Evolutionary conservation across 1,140 invertebrate species (phyloP).

Genomic region (Bombus cullumanus): DNA sequence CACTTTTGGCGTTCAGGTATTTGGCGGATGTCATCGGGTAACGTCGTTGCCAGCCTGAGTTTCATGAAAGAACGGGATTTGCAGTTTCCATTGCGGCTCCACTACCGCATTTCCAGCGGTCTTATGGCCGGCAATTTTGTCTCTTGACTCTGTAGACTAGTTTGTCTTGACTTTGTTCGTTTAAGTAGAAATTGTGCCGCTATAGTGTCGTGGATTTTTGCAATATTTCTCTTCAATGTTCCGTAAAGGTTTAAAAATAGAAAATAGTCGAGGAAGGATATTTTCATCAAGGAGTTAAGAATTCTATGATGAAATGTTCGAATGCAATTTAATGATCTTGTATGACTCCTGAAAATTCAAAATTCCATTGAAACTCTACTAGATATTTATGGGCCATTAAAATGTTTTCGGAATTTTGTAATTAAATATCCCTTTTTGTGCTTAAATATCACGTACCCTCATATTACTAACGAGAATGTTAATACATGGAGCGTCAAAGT

Average conservation of each 20-base stretch:
- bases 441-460: no score
- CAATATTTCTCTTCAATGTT: neutral
- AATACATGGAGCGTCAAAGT: no score
- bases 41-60: neutral
- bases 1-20: slow-evolving; percentile 15
- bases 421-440: no score
- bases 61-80: slow-evolving; percentile 17
- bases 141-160: neutral
- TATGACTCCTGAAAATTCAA: no score
- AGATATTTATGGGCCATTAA: no score
- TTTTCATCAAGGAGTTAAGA: no score
- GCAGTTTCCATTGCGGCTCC: neutral
- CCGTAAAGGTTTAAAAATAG: neutral
- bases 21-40: slow-evolving; percentile 29
- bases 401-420: no score
- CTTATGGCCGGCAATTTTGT: neutral
- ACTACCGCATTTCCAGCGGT: neutral
- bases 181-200: neutral
- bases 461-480: no score
- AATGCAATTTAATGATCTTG: no score
- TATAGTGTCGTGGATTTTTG: neutral
- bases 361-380: no score
- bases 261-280: no score
- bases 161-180: neutral
- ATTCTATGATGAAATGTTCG: no score